These are phyloP conservation scores for Eptesicus fuscus DNA, from an alignment of 2,113 vertebrate genomes.

Conservation along the genomic window DNA sequence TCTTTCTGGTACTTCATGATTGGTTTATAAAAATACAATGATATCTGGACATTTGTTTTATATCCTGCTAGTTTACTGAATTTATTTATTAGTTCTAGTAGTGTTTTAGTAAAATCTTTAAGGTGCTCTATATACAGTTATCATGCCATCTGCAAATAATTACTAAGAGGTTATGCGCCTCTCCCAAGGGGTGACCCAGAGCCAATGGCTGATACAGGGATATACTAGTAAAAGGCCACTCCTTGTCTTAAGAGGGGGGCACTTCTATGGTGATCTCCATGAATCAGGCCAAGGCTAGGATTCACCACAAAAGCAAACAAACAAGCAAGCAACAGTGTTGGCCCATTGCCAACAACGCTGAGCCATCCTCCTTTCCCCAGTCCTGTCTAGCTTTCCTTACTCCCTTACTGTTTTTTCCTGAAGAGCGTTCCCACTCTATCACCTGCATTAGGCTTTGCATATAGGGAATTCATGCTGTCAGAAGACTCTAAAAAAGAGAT, in stretches of 20 bases:
- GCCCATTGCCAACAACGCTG: no score
- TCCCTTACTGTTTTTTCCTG: background rate
- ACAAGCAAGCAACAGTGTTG: no score
- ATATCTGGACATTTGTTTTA: no score
- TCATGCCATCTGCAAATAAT: background rate
- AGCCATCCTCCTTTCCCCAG: background rate
- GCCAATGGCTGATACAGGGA: background rate
- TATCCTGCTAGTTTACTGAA: no score
- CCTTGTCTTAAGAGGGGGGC: background rate
- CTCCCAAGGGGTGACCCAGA: background rate
- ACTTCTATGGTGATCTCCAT: background rate
- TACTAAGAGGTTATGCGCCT: background rate
- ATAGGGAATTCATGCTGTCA: background rate
- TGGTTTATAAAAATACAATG: no score
- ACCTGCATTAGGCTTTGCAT: background rate
- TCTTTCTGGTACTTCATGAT: no score
- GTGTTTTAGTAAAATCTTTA: no score
- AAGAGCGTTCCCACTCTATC: background rate
- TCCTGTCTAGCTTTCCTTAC: background rate
- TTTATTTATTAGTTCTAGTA: no score
- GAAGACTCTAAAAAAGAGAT: background rate
- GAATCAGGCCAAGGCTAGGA: background rate
- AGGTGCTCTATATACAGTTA: no score
- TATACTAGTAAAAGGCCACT: background rate
- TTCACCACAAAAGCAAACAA: background rate